A percentile compares a stretch with the other conserved stretches of the same genome.
Conservation (phyloP, 2,113 vertebrate species). For the Platichthys stellatus region DNA sequence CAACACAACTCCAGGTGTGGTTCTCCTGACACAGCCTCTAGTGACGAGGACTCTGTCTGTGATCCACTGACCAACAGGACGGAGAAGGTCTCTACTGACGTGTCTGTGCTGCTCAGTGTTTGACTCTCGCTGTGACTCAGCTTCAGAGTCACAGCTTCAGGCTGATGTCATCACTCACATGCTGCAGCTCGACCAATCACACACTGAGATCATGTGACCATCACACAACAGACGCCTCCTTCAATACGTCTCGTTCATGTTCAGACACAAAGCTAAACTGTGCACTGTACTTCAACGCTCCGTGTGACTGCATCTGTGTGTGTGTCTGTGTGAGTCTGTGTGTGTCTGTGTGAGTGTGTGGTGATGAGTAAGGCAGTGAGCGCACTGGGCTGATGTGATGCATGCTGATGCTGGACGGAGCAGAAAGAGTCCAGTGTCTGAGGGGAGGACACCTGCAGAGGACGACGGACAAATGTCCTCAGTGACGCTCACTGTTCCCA, state of each 20-base stretch:
- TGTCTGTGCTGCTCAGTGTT: no score
- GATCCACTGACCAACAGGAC: no score
- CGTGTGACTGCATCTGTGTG: conserved; percentile 33
- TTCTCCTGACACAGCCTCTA: no score
- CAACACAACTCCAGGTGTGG: no score
- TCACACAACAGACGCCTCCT: neutral
- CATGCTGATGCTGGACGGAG: conserved; percentile 71
- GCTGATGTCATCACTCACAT: no score
- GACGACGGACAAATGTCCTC: conserved; percentile 60
- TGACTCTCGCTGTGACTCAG: no score
- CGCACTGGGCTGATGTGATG: conserved; percentile 70
- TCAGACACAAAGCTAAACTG: conserved; percentile 50
- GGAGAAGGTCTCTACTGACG: no score
- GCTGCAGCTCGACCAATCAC: no score
- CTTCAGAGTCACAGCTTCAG: no score
- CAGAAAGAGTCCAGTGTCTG: conserved; percentile 78
- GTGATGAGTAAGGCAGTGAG: conserved; percentile 60
- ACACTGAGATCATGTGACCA: neutral
- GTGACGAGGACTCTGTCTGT: no score
- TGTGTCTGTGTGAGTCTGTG: conserved; percentile 9
- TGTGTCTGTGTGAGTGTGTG: conserved; percentile 22
- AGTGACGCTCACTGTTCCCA: conserved; percentile 40
- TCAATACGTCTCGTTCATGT: conserved; percentile 45
- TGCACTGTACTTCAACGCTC: neutral
- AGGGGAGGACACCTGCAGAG: conserved; percentile 73